phyloP scores from a whole-genome alignment of 35 echinoderm and acorn worm species.

The Lytechinus variegatus region DNA sequence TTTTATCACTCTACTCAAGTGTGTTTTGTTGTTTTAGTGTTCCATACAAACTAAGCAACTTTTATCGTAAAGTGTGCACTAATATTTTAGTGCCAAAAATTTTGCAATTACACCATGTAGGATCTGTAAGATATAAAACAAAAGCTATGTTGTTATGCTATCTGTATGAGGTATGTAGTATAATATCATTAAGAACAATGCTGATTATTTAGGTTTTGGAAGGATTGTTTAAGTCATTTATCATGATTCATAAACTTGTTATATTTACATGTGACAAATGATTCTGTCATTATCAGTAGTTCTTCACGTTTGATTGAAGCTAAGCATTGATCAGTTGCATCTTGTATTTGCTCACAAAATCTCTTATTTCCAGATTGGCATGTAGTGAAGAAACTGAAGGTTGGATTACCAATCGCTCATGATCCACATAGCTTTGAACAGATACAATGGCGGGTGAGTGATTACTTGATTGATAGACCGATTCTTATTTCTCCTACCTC shows the following conservation, averaged over 20 bases:
- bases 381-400: constrained; percentile 80
- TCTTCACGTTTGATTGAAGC: neutral
- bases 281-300: neutral
- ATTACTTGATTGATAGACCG: neutral
- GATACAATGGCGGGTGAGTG: constrained; percentile 90
- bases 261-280: neutral
- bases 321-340: no score
- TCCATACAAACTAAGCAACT: neutral
- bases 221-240: no score
- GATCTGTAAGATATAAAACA: no score
- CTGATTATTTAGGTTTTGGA: no score
- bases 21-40: neutral
- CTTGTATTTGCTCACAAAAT: no score
- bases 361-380: constrained; percentile 73
- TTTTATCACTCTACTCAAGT: neutral
- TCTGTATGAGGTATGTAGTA: no score
- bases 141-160: no score
- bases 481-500: neutral
- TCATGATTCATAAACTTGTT: no score
- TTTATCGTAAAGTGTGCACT: neutral
- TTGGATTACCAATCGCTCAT: constrained; percentile 92
- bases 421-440: constrained; percentile 94
- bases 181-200: no score
- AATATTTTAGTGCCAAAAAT: no score
- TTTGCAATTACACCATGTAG: no score